Percentiles rank a stretch among this genome's conserved stretches.
phyloP scores from a whole-genome alignment of 2,888 invertebrate species.

The Oscheius myriophilus region DNA sequence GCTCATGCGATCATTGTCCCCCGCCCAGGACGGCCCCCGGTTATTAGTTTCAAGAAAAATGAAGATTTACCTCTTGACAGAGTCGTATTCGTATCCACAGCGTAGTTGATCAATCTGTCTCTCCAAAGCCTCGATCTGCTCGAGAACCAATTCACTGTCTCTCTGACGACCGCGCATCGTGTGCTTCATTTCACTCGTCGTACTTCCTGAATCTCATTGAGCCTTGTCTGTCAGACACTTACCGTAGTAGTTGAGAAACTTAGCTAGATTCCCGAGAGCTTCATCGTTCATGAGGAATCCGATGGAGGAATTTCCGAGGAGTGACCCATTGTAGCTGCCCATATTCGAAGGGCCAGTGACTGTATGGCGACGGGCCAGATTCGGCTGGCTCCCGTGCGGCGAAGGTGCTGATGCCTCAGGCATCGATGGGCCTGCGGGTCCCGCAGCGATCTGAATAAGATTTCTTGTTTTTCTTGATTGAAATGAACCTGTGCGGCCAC shows the following conservation, averaged over 20 bases:
- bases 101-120: conserved; percentile 63
- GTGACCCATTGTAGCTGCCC: conserved; percentile 8
- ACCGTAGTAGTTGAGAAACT: conserved; percentile 68
- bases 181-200: conserved; percentile 57
- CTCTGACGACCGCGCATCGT: conserved; percentile 61
- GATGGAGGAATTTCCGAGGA: conserved; percentile 8
- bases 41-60: conserved; percentile 31
- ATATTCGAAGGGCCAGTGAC: conserved; percentile 37
- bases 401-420: not conserved
- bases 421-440: conserved; percentile 10
- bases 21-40: conserved; percentile 52
- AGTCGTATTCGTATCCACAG: conserved; percentile 66
- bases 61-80: conserved; percentile 56
- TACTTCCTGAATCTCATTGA: conserved; percentile 37
- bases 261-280: conserved; percentile 61
- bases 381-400: conserved; percentile 23
- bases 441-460: conserved; percentile 44
- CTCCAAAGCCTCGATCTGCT: conserved; percentile 63
- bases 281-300: conserved; percentile 63
- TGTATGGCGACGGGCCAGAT: conserved; percentile 34
- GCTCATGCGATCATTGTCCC: conserved; percentile 53
- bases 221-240: not conserved
- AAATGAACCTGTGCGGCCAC: conserved; percentile 67
- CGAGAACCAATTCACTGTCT: conserved; percentile 52
- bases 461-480: not conserved